Base-by-base conservation (phyloP, 2,113 vertebrate species). In the Pampusana beccarii region DNA sequence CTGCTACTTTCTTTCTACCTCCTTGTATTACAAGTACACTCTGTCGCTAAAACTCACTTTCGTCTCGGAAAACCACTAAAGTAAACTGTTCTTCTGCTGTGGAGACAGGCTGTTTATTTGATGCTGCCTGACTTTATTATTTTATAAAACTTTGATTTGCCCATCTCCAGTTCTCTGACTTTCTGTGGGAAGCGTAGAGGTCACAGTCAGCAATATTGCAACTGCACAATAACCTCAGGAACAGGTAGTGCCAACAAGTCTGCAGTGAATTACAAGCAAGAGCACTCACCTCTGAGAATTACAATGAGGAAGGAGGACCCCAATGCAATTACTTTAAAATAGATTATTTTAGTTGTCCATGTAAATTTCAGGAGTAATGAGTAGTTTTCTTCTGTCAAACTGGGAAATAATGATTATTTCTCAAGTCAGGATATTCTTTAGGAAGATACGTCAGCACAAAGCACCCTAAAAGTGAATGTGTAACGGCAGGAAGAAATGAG, bases 81-180 rank as follows among this genome's bases (percentile, higher is more conserved):
- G 77, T 72, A 70, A 88, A 46, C 66, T 65, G 54, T 5, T 13
- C 44, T 78, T 89, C 65, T 94, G 46, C 87, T 88, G 71, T 66
- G 42, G 42, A 51, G 46, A 80, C 90, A 73, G 23, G 31, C 16
- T 25, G 31, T 73, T 94, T 85, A 85, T 95, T 93, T 95, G 87
- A 90, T 83, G 34, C 46, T 44, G 16, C 33, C 75, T 86, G 60
- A 66, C 17, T 94, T 93, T 83, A 93, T 88, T 88, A 86, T 90
- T 93, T 95, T 80, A 78, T 90, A 83, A 86, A 90, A 83, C 56
- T 86, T 94, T 80, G 48, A 90, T 93, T 94, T 93, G 15, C 40
- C 28, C 58, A 28, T 82, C 44, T 74, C 64, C 56, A 60, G 11
- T 77, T 73, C 29, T 83, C 62, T 89, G 86, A 12, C 72, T 77